Conservation (phyloP, 30 jellyfish, hydroid and myxozoan species). For the Cassiopea andromeda region DNA sequence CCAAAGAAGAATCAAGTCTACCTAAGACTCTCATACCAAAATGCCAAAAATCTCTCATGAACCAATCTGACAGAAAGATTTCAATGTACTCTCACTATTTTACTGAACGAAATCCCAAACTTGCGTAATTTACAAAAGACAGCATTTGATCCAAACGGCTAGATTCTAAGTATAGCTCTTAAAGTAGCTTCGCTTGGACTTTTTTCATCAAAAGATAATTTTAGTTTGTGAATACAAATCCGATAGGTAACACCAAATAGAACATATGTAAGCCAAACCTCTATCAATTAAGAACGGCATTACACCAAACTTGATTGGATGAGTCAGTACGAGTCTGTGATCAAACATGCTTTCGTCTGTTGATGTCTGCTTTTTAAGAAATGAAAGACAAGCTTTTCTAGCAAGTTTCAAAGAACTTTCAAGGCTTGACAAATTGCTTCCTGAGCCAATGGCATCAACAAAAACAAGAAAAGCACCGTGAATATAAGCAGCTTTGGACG, state of each 20-base stretch:
- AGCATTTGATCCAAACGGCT: too few relatives aligned
- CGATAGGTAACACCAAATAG: background rate
- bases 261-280: slow-evolving; percentile 37
- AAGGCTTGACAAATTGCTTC: slow-evolving; percentile 60
- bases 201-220: too few relatives aligned
- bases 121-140: too few relatives aligned
- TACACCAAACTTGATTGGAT: slow-evolving; percentile 65
- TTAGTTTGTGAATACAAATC: background rate
- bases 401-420: slow-evolving; percentile 36
- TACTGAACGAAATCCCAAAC: too few relatives aligned
- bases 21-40: too few relatives aligned
- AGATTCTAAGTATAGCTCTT: too few relatives aligned
- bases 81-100: too few relatives aligned
- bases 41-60: too few relatives aligned
- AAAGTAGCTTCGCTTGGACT: too few relatives aligned
- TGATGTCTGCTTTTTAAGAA: slow-evolving; percentile 26
- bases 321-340: slow-evolving; percentile 10
- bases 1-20: too few relatives aligned
- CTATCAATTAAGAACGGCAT: slow-evolving; percentile 66
- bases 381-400: slow-evolving; percentile 34
- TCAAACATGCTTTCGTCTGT: background rate
- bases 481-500: slow-evolving; percentile 73
- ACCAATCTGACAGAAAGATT: too few relatives aligned
- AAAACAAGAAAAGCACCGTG: slow-evolving; percentile 93
- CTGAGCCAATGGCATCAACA: slow-evolving; percentile 93